Conservation (phyloP, 2,888 invertebrate genomes). For the Acrobasis consociella region DNA sequence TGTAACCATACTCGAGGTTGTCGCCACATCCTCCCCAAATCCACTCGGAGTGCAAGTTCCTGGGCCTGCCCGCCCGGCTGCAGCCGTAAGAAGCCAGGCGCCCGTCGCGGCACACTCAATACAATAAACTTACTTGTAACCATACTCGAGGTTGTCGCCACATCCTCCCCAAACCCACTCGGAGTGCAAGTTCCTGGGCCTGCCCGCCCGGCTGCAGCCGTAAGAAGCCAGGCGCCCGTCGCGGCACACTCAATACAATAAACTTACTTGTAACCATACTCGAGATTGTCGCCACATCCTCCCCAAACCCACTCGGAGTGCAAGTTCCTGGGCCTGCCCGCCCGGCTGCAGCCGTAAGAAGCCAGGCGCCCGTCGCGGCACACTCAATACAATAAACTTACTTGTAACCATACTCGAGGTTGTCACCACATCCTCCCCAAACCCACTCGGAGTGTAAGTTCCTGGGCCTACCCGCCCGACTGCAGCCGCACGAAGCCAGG, state of each 20-base stretch:
- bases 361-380: conserved; percentile 95
- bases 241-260: conserved; percentile 92
- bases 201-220: conserved; percentile 91
- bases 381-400: conserved; percentile 85
- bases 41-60: conserved; percentile 94
- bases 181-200: conserved; percentile 91
- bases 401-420: conserved; percentile 97
- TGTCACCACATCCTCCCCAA: conserved; percentile 99
- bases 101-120: conserved; percentile 95
- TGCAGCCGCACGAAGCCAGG: conserved; percentile 95
- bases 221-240: conserved; percentile 94
- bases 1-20: conserved; percentile 97
- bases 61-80: conserved; percentile 90
- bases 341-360: conserved; percentile 93
- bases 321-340: conserved; percentile 90
- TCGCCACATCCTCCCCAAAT: conserved; percentile 99
- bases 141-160: conserved; percentile 98
- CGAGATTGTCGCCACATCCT: conserved; percentile 98
- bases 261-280: conserved; percentile 96
- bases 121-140: conserved; percentile 92
- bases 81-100: conserved; percentile 93
- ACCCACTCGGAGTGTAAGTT: conserved; percentile 96
- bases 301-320: conserved; percentile 98
- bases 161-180: conserved; percentile 99
- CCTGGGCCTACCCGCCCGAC: conserved; percentile 90